Evolutionary conservation across 2,888 invertebrate species (phyloP).

Genomic region (Minunthozetes semirufus): DNA sequence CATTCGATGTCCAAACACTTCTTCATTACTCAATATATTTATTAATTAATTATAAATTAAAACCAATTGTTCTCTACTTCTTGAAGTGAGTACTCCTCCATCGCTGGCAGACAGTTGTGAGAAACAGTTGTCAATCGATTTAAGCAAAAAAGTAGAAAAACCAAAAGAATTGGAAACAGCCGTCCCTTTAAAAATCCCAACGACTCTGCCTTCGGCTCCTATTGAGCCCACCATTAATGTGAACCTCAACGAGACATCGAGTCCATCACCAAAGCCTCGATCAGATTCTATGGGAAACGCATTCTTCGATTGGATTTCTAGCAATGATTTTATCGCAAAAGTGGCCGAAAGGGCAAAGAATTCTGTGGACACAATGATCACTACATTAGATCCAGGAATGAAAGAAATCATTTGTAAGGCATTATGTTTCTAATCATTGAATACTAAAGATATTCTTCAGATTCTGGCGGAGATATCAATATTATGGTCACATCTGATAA

Average conservation of each 20-base stretch:
- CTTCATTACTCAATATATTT: not conserved
- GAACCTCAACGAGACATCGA: not conserved
- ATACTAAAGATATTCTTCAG: conserved; percentile 52
- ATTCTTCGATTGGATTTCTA: conserved; percentile 37
- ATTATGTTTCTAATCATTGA: conserved; percentile 37
- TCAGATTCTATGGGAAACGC: conserved; percentile 23
- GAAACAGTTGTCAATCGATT: not conserved
- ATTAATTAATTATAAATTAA: not conserved
- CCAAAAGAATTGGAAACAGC: not conserved
- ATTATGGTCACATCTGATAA: conserved; percentile 69
- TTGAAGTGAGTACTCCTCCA: not conserved
- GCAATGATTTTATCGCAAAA: conserved; percentile 39
- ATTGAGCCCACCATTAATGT: conserved; percentile 11
- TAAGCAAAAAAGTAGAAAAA: not conserved
- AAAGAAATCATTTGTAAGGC: conserved; percentile 68
- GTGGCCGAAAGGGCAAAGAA: conserved; percentile 49
- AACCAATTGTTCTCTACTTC: not conserved
- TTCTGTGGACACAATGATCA: conserved; percentile 76
- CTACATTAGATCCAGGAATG: conserved; percentile 82
- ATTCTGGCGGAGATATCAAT: conserved; percentile 69
- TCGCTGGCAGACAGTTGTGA: not conserved
- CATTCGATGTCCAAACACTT: not conserved
- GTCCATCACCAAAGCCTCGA: conserved; percentile 6
- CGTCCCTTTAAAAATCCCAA: not conserved
- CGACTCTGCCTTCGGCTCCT: not conserved